A percentile compares a stretch with the other conserved stretches of the same genome.
phyloP scores from a whole-genome alignment of 2,113 vertebrate genomes.

The Synodontis membranacea region DNA sequence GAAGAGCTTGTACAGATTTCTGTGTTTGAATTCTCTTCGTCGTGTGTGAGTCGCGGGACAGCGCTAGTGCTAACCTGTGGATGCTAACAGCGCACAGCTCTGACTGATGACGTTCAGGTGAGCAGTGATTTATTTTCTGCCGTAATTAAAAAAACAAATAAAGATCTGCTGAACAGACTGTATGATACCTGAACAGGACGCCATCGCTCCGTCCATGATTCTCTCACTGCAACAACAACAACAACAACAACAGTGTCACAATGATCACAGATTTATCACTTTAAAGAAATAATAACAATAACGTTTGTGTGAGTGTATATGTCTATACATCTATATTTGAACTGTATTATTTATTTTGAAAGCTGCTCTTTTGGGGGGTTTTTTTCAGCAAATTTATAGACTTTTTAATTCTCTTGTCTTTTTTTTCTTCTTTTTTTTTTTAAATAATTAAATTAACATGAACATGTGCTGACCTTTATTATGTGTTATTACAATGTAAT shows the following conservation, averaged over 20 bases:
- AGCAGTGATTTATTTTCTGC: background rate
- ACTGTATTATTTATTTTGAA: background rate
- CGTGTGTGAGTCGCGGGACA: no score
- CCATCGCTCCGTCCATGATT: background rate
- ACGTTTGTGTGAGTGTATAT: no score
- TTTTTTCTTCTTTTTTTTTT: background rate
- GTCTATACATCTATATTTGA: background rate
- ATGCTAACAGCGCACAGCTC: background rate
- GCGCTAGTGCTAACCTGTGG: background rate
- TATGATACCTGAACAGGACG: background rate
- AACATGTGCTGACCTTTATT: background rate
- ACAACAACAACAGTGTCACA: background rate
- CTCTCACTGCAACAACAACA: background rate
- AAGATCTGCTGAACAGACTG: no score
- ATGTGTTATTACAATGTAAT: background rate
- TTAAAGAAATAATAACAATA: background rate
- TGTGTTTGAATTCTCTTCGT: background rate
- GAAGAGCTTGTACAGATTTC: background rate
- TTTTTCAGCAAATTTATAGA: background rate
- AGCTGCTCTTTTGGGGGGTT: no score
- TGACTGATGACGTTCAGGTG: background rate
- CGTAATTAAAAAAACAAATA: background rate
- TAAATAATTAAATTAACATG: background rate
- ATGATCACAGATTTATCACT: background rate
- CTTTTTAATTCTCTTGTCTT: background rate